phyloP scores from a whole-genome alignment of 2,797 vertebrate species.

The Rachycentron canadum region DNA sequence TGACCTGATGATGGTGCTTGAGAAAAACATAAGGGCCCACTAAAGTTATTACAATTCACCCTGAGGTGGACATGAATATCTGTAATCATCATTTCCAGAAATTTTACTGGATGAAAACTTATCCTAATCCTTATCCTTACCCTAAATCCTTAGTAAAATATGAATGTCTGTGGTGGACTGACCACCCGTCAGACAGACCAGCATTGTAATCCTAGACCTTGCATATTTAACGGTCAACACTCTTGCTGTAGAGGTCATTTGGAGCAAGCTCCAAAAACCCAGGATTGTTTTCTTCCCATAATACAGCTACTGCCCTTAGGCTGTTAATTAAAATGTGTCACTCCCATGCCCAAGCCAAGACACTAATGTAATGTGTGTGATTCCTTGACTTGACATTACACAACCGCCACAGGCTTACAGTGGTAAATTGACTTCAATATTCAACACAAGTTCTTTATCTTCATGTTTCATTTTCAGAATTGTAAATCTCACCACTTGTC shows the following conservation, averaged over 20 bases:
- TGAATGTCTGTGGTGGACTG: background rate
- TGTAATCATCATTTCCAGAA: background rate
- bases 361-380: too few relatives aligned
- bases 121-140: too few relatives aligned
- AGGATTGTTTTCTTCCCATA: background rate
- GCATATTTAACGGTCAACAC: background rate
- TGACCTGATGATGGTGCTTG: background rate
- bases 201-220: background rate
- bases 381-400: background rate
- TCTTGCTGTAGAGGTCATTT: background rate
- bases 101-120: background rate
- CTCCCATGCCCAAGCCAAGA: background rate
- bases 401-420: background rate
- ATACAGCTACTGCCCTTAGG: background rate
- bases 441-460: background rate
- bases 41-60: background rate
- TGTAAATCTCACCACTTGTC: conserved; percentile 1
- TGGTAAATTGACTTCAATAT: background rate
- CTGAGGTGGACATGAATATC: background rate
- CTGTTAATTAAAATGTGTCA: background rate
- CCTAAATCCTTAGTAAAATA: background rate
- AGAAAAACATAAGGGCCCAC: background rate
- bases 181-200: background rate
- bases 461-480: conserved; percentile 27
- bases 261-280: background rate